Evolutionary conservation across 2,797 vertebrate genomes (phyloP), one percentile per base, ranked within the genome.

Genomic region (Sebastes iracundus): DNA sequence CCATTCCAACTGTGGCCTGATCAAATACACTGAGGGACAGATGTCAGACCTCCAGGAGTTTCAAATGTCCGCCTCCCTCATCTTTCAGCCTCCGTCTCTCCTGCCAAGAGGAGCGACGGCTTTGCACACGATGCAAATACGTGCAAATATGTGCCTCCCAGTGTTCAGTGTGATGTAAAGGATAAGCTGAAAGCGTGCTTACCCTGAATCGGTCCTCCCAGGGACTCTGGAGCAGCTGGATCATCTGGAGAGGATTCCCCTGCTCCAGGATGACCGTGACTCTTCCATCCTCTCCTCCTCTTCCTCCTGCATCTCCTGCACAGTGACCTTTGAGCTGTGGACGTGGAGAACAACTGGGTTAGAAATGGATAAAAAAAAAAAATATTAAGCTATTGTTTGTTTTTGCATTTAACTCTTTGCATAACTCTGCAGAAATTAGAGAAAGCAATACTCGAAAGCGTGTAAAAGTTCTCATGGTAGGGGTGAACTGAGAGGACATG

Each of bases 161-260:
- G 12, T 18, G 68, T 55, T 10, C 4, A 42, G 63, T 14, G n/a
- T 4, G 14, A 59, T 14, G 12, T 8, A 52, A 20, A 11, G 38
- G 59, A 63, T 68, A 68, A 81, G 77, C 59, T 71, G 52, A 52
- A 56, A 78, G 61, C 11, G 62, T 82, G 82, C 96, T 96, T 95
- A 98, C 97, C 96, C 97, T 97, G 95, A 98, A 98, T 91, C 97
- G 94, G 91, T 98, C 97, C 89, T 98, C 97, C 97, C 97, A 98
- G 90, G 97, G 96, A 87, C 96, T 97, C 95, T 98, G 97, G 75
- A 98, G 96, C 86, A 98, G 96, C 94, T 97, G 96, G 94, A 98
- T 98, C 97, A 98, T 98, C 95, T 98, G 96, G 81, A 98, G 94
- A 60, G 97, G 97, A 77, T 89, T 90, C 77, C 97, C 97, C 85